A percentile compares a stretch with the other conserved stretches of the same genome.
Evolutionary conservation across 2,797 vertebrate species (phyloP).

Genomic region (Pipistrellus pygmaeus): DNA sequence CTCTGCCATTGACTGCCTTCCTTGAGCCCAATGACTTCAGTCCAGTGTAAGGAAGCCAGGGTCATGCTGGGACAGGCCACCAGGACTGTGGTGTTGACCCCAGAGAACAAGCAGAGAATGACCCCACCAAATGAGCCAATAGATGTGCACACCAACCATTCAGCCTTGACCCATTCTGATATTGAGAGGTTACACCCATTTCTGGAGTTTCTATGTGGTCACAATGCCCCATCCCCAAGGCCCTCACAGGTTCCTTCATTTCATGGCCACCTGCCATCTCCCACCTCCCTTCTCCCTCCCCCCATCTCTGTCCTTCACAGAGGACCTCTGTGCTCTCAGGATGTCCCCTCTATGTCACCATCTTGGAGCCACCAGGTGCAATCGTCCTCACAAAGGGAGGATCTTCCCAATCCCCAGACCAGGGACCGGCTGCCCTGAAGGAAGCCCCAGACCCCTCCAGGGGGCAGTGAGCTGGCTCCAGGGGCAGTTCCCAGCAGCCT

Average conservation of each 20-base stretch:
- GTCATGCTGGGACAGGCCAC: too few relatives aligned
- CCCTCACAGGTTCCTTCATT: not conserved
- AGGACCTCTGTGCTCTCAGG: not conserved
- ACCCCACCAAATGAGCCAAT: too few relatives aligned
- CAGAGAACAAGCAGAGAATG: fast-evolving
- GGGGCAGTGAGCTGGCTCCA: not conserved
- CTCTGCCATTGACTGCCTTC: fast-evolving
- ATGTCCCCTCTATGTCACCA: fast-evolving
- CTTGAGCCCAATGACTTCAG: too few relatives aligned
- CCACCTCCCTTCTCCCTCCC: too few relatives aligned
- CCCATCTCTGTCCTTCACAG: not conserved
- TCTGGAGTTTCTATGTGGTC: not conserved
- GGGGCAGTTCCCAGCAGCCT: too few relatives aligned
- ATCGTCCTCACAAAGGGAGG: not conserved
- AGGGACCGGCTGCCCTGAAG: not conserved
- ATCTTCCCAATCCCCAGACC: not conserved
- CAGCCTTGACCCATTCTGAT: not conserved
- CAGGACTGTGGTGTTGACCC: too few relatives aligned
- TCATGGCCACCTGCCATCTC: not conserved
- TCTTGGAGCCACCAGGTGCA: not conserved
- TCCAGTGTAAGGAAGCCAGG: too few relatives aligned
- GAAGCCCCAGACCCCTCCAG: not conserved
- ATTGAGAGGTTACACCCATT: not conserved
- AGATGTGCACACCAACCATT: fast-evolving
- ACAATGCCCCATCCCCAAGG: not conserved